Evolutionary conservation across 2,797 vertebrate species (phyloP).

Genomic region (Botia kubotai): DNA sequence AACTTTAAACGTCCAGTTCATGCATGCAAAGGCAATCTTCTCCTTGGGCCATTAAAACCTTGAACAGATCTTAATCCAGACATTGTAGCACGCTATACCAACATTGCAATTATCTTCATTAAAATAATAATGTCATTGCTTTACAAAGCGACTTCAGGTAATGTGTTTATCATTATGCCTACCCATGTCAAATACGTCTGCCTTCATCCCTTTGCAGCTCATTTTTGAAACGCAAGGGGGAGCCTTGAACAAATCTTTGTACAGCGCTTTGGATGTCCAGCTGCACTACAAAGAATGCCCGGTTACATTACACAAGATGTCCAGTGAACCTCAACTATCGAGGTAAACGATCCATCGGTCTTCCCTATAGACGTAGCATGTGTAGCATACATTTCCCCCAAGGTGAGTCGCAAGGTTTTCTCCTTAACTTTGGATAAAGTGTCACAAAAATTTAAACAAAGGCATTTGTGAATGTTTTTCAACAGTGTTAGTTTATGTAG

Average conservation of each 20-base stretch:
- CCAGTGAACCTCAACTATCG: conserved; percentile 55
- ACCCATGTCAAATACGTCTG: background rate
- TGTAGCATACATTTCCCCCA: background rate
- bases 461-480: background rate
- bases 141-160: background rate
- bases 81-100: background rate
- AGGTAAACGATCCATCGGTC: conserved; percentile 50
- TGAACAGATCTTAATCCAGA: background rate
- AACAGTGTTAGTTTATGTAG: background rate
- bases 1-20: background rate
- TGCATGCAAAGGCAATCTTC: background rate
- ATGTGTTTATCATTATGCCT: background rate
- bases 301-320: conserved; percentile 57
- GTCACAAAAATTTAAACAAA: background rate
- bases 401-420: background rate
- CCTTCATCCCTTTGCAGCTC: conserved; percentile 43
- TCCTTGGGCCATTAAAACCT: too few relatives aligned
- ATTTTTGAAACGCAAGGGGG: conserved; percentile 71
- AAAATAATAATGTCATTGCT: background rate
- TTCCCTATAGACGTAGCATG: conserved; percentile 14
- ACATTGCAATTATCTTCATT: background rate
- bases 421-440: background rate
- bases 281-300: conserved; percentile 6
- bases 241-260: conserved; percentile 64
- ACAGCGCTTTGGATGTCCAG: conserved; percentile 62